Conservation (phyloP, 2,797 vertebrate species). For the Parauchenoglanis ngamensis region DNA sequence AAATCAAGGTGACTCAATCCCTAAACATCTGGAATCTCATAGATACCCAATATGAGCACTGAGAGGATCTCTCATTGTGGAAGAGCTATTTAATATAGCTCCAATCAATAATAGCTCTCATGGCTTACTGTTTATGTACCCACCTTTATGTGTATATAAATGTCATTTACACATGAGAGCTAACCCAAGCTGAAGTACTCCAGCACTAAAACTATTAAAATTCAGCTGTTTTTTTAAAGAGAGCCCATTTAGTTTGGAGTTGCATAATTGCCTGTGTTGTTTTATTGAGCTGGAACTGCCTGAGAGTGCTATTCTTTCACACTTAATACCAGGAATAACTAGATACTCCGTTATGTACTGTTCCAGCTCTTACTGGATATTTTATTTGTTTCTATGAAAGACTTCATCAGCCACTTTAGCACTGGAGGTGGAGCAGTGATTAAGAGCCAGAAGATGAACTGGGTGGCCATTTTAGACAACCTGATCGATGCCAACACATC, state of each 20-base stretch:
- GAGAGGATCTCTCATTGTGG: background rate
- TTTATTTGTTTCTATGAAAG: conserved; percentile 22
- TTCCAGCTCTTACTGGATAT: conserved; percentile 3
- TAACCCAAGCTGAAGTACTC: background rate
- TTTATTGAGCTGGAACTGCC: background rate
- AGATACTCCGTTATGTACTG: background rate
- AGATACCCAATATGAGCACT: background rate
- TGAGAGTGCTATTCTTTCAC: background rate
- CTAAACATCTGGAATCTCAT: conserved; percentile 2
- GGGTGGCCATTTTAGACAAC: conserved; percentile 31
- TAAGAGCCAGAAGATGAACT: conserved; percentile 8
- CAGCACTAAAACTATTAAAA: background rate
- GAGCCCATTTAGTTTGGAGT: background rate
- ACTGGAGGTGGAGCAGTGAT: background rate
- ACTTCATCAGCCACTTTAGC: background rate
- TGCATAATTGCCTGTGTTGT: background rate
- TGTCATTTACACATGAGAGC: background rate
- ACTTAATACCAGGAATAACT: background rate
- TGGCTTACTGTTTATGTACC: background rate
- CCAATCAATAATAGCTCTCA: background rate
- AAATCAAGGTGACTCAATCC: background rate
- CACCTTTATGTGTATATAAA: background rate
- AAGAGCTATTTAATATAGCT: background rate
- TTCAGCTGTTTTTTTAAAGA: background rate
- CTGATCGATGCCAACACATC: conserved; percentile 31